phyloP scores from a whole-genome alignment of 2,888 invertebrate species.

The Eupithecia pulchellata region DNA sequence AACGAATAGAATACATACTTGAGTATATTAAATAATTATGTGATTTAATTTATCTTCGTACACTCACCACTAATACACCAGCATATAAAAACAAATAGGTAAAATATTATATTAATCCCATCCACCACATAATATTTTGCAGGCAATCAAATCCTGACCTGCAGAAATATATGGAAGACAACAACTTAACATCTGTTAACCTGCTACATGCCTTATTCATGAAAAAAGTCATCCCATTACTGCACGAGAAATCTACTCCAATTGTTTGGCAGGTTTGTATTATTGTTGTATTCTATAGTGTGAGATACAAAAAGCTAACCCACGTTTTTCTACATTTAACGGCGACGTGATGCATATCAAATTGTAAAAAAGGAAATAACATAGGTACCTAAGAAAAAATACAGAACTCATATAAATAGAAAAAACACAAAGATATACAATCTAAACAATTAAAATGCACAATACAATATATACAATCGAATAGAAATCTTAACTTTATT shows the following conservation, averaged over 20 bases:
- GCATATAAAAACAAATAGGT: too few species aligned
- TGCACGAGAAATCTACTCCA: conserved; percentile 56
- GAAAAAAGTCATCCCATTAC: conserved; percentile 63
- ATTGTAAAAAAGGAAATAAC: too few species aligned
- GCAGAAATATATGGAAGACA: conserved; percentile 59
- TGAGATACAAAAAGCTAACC: neutral
- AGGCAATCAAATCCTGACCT: conserved; percentile 71
- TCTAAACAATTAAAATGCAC: too few species aligned
- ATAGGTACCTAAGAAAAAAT: too few species aligned
- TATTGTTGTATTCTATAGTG: neutral
- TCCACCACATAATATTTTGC: conserved; percentile 24
- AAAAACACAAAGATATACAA: too few species aligned
- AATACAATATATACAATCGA: too few species aligned
- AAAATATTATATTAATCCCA: neutral
- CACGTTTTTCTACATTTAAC: too few species aligned
- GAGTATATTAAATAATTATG: neutral
- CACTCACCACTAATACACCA: neutral
- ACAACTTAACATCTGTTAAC: conserved; percentile 54
- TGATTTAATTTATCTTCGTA: neutral
- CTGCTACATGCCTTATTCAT: conserved; percentile 70
- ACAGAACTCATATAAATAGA: too few species aligned
- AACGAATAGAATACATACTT: neutral
- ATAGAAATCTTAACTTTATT: too few species aligned
- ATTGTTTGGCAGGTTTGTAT: conserved; percentile 74
- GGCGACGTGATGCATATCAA: too few species aligned